Evolutionary conservation across 1,140 invertebrate species (phyloP), one percentile per base, ranked within the genome.

Genomic region (Neodiprion fabricii): DNA sequence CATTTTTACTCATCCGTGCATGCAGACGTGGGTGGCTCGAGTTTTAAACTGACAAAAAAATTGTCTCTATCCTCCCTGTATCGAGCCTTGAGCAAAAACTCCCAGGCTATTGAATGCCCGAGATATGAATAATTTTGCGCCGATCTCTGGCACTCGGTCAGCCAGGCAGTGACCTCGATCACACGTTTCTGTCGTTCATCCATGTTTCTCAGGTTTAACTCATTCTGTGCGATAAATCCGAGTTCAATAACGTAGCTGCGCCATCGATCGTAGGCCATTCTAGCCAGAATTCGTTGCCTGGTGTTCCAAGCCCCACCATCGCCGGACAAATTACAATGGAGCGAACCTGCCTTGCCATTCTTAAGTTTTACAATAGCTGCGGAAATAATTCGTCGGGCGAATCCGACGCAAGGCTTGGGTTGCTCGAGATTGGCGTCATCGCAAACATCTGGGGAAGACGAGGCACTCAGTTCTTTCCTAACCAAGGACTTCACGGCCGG

Each of bases 41-140:
- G 66, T 72, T 81, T 83, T 66, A 89, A 77, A 10, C 89, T 90
- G 74, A 83, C 81, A 65, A 82, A 84, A 77, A 89, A 90, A 78
- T 90, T 90, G 71, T 89, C 88, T 61, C 80, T 77, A 65, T 90
- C 88, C 72, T 90, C 89, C 65, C 80, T 82, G 74, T 90, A 90
- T 53, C 89, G 79, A 14, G 89, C 84, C 77, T 90, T 90, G 11
- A 90, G 74, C 17, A 90, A 77, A 81, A 88, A 90, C 70, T 89
- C 86, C 69, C 74, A 81, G 1, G 89, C 87, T 14, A 88, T 78
- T 28, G 86, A 85, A 75, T 90, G 84, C 7, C 76, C 74, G 7
- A 75, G 74, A 73, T 86, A 87, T 73, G 81, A 80, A 73, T 89
- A 90, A n/a, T 78, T 79, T 7, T 79, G 71, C 14, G 86, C 87